Conservation (phyloP, 1,140 invertebrate species). For the Pseudomyrmex dendroicus region DNA sequence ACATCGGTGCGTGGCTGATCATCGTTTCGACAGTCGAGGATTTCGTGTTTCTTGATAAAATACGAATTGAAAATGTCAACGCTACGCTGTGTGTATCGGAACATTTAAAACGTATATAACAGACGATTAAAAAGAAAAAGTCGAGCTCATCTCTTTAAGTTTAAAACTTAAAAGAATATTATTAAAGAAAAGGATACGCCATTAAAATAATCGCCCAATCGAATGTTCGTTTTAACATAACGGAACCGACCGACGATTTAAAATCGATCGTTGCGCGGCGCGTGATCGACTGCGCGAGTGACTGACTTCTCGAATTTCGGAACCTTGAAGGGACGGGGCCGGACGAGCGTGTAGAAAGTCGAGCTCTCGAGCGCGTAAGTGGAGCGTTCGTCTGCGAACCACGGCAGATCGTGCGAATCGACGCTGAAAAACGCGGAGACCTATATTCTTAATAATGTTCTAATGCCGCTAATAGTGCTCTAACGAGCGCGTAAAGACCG, state of each 20-base stretch:
- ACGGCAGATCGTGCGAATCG: constrained; percentile 50
- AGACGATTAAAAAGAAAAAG: too few species aligned
- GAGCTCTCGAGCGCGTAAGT: constrained; percentile 44
- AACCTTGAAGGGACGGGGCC: constrained; percentile 26
- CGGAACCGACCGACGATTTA: not conserved
- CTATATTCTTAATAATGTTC: constrained; percentile 64
- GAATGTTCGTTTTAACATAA: not conserved
- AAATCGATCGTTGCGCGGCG: not conserved
- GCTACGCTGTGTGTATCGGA: too few species aligned
- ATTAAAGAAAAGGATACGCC: too few species aligned
- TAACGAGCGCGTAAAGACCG: constrained; percentile 44
- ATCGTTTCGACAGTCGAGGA: not conserved
- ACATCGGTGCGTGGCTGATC: not conserved
- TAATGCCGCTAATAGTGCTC: constrained; percentile 54
- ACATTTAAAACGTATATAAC: too few species aligned
- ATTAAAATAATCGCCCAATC: not conserved
- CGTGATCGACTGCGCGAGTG: not conserved
- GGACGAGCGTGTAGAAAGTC: constrained; percentile 53
- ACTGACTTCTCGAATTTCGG: constrained; percentile 49
- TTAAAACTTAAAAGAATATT: too few species aligned
- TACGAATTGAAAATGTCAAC: not conserved
- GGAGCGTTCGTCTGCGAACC: constrained; percentile 25
- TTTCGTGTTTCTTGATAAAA: not conserved
- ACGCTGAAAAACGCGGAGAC: constrained; percentile 41
- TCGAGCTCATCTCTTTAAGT: too few species aligned